A percentile compares a stretch with the other conserved stretches of the same genome.
phyloP scores from a whole-genome alignment of 2,113 vertebrate genomes.

The Urocolius indicus region DNA sequence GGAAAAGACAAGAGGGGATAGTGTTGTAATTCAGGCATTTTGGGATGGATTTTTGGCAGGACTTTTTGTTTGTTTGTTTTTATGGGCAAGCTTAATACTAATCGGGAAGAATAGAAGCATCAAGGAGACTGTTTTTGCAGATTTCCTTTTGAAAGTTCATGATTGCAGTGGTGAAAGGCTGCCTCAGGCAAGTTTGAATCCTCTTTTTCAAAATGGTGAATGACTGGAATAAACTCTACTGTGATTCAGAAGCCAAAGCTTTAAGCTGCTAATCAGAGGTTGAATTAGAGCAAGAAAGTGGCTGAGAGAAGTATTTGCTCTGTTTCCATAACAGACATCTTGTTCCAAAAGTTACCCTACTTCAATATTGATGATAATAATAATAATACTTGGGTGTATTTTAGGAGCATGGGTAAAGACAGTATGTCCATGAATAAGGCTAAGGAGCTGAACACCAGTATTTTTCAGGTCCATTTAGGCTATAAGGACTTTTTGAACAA shows the following conservation, averaged over 20 bases:
- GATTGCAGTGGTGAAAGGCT: constrained; percentile 35
- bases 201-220: constrained; percentile 22
- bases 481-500: not conserved
- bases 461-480: not conserved
- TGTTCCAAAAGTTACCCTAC: constrained; percentile 13
- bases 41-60: constrained; percentile 24
- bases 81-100: not conserved
- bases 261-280: constrained; percentile 65
- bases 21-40: constrained; percentile 23
- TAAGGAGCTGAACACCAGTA: not conserved
- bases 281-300: constrained; percentile 40
- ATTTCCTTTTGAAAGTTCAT: constrained; percentile 34
- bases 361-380: not conserved
- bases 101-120: not conserved
- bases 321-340: constrained; percentile 18
- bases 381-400: not conserved
- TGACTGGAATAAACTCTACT: constrained; percentile 39
- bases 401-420: not conserved
- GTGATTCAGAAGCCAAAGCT: constrained; percentile 24
- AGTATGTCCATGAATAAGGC: not conserved
- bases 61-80: constrained; percentile 28
- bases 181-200: constrained; percentile 58
- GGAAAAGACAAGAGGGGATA: constrained; percentile 17
- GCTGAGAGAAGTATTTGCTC: constrained; percentile 26
- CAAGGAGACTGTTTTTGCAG: not conserved